These are phyloP conservation scores for Eupithecia inturbata DNA, from an alignment of 2,888 invertebrate genomes.

Conservation along the genomic window DNA sequence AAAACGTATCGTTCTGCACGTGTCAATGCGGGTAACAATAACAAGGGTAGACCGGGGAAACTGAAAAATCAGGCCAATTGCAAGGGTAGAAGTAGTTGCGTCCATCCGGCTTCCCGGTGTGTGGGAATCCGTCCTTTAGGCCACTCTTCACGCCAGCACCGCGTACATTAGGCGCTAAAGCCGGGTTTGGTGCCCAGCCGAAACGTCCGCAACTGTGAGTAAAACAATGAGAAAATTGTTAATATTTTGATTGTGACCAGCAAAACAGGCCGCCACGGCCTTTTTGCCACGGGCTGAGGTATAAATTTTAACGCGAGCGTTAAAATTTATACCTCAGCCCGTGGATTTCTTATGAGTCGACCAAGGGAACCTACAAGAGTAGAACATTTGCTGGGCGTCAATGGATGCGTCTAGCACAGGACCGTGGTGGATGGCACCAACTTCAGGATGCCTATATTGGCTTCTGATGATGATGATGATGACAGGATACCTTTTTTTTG, in stretches of 20 bases:
- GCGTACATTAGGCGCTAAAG: neutral
- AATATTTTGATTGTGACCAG: neutral
- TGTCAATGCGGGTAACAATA: slow-evolving; percentile 3
- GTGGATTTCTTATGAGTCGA: too few relatives aligned
- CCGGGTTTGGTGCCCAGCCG: slow-evolving; percentile 6
- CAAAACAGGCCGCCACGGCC: too few relatives aligned
- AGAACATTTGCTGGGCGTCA: too few relatives aligned
- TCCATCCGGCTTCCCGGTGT: neutral
- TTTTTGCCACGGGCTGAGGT: too few relatives aligned
- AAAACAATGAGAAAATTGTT: neutral
- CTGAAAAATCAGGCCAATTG: neutral
- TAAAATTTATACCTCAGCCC: too few relatives aligned
- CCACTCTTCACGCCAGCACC: slow-evolving; percentile 4
- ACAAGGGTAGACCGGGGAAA: neutral
- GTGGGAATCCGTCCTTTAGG: neutral
- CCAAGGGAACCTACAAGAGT: too few relatives aligned
- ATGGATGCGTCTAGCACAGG: too few relatives aligned
- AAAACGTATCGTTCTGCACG: neutral
- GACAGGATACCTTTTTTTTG: too few relatives aligned
- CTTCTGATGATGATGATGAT: too few relatives aligned
- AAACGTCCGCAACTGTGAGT: slow-evolving; percentile 5
- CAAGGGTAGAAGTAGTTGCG: slow-evolving; percentile 3
- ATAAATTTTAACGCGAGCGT: too few relatives aligned
- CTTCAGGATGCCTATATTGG: too few relatives aligned
- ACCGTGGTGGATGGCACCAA: too few relatives aligned